Conservation (phyloP, 2,888 invertebrate genomes). For the Clitarchus hookeri region DNA sequence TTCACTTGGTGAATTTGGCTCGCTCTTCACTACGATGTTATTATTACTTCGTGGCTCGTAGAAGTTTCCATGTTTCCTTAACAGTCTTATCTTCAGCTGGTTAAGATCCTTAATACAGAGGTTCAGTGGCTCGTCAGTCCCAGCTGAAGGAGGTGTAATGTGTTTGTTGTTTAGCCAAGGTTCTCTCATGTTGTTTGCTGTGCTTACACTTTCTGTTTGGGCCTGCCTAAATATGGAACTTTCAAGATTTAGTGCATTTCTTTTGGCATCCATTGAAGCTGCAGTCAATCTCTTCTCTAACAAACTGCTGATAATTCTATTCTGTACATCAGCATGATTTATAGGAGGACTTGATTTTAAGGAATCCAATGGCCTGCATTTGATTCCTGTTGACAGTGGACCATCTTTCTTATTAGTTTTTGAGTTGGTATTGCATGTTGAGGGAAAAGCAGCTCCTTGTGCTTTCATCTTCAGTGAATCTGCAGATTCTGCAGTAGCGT, state of each 20-base stretch:
- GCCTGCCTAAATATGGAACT: background rate
- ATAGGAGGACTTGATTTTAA: constrained; percentile 40
- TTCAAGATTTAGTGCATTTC: constrained; percentile 15
- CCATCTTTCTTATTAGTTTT: constrained; percentile 27
- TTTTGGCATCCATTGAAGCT: constrained; percentile 54
- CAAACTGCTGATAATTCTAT: constrained; percentile 70
- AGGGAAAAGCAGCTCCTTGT: background rate
- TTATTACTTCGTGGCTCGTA: constrained; percentile 55
- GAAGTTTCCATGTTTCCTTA: constrained; percentile 66
- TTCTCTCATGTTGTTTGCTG: background rate
- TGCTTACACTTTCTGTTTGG: background rate
- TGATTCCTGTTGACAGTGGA: constrained; percentile 28
- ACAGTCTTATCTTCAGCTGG: constrained; percentile 64
- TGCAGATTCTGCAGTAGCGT: constrained; percentile 26
- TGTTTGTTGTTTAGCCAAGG: constrained; percentile 16
- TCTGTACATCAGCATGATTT: constrained; percentile 68
- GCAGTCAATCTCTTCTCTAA: constrained; percentile 68
- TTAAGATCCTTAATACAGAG: constrained; percentile 40
- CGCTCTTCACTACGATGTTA: constrained; percentile 31
- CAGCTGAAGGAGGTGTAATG: background rate
- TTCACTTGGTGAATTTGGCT: constrained; percentile 33
- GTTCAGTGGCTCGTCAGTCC: constrained; percentile 39
- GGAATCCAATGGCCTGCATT: constrained; percentile 37
- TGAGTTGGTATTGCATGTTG: background rate
- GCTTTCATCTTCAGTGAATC: constrained; percentile 18